These are phyloP conservation scores for Drosophila macrospina DNA, from an alignment of 2,888 invertebrate genomes.

Conservation along the genomic window DNA sequence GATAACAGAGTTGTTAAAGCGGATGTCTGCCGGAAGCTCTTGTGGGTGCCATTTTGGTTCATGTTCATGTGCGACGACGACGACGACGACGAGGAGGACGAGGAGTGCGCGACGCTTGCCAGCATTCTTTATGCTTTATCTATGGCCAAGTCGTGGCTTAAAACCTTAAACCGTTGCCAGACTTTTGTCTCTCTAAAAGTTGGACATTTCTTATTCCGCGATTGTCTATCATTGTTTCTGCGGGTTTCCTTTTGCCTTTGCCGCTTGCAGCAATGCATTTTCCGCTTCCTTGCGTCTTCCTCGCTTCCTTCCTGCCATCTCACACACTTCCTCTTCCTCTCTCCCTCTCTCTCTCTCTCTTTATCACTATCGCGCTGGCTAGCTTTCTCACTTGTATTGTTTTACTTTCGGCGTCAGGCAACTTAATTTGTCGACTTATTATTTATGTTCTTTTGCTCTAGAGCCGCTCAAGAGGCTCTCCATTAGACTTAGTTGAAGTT, in stretches of 20 bases:
- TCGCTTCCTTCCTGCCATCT: constrained; percentile 10
- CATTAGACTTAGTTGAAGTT: constrained; percentile 22
- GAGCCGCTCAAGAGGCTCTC: constrained; percentile 23
- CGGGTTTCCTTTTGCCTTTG: constrained; percentile 24
- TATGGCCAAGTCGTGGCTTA: constrained; percentile 13
- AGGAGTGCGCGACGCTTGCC: too few relatives aligned
- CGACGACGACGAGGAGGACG: too few relatives aligned
- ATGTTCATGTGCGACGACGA: constrained; percentile 55
- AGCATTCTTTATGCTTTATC: constrained; percentile 46
- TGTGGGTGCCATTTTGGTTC: constrained; percentile 79
- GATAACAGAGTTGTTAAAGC: constrained; percentile 75
- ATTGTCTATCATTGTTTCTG: constrained; percentile 54
- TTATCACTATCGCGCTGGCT: neutral
- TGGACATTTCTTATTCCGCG: constrained; percentile 30
- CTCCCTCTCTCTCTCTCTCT: neutral
- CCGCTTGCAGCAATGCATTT: constrained; percentile 37
- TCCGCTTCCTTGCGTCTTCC: constrained; percentile 38
- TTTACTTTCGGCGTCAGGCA: constrained; percentile 43
- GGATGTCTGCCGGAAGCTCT: constrained; percentile 77
- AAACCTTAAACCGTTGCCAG: constrained; percentile 44
- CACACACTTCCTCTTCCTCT: constrained; percentile 3
- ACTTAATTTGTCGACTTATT: constrained; percentile 73
- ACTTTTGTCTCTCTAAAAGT: constrained; percentile 47
- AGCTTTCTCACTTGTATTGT: constrained; percentile 31
- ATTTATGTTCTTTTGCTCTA: constrained; percentile 54